These are phyloP conservation scores for Aegithalos caudatus DNA, from an alignment of 2,113 vertebrate genomes.

Conservation along the genomic window DNA sequence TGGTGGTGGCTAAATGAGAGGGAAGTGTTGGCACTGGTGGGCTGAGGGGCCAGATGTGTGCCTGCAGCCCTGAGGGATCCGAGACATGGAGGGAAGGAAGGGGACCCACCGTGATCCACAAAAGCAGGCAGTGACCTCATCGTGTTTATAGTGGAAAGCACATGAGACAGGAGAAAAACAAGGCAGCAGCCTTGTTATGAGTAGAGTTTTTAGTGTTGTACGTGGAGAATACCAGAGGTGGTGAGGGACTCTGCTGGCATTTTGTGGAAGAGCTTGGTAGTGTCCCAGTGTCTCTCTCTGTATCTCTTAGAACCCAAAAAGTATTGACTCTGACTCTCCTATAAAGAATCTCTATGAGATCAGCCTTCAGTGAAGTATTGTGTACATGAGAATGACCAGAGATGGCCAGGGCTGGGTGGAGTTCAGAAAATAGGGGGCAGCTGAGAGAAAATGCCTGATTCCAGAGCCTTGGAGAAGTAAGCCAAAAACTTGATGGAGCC, in stretches of 20 bases:
- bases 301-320: neutral
- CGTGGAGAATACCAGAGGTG: neutral
- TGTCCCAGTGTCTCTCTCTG: neutral
- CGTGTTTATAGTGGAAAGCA: neutral
- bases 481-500: neutral
- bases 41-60: neutral
- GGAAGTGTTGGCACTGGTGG: neutral
- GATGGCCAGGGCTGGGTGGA: neutral
- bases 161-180: neutral
- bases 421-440: neutral
- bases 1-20: neutral
- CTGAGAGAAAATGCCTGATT: neutral
- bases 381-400: neutral
- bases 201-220: neutral
- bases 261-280: neutral
- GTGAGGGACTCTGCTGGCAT: neutral
- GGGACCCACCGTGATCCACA: neutral
- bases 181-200: neutral
- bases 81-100: slow-evolving; percentile 20
- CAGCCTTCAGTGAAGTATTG: neutral
- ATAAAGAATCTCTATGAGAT: neutral
- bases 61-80: neutral
- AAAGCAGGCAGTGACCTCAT: slow-evolving; percentile 38
- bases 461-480: neutral
- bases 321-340: neutral